These are phyloP conservation scores for Rhagophthalmus giganteus DNA, from an alignment of 2,888 invertebrate genomes.

Conservation along the genomic window DNA sequence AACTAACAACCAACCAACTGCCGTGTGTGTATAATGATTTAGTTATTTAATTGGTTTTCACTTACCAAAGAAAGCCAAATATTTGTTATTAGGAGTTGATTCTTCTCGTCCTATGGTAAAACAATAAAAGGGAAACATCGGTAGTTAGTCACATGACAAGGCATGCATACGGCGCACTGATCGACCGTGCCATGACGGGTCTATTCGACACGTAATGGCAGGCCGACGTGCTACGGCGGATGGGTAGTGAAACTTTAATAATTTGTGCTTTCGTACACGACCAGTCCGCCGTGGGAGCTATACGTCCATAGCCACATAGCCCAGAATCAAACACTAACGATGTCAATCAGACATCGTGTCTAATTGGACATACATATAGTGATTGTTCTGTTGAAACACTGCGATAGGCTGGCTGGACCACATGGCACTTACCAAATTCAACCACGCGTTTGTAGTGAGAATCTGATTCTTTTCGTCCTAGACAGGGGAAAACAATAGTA, in stretches of 20 bases:
- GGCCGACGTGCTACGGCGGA: constrained; percentile 35
- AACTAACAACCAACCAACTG: constrained; percentile 50
- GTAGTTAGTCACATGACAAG: constrained; percentile 57
- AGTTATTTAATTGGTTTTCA: constrained; percentile 60
- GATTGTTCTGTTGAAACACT: constrained; percentile 52
- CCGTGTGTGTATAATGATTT: constrained; percentile 55
- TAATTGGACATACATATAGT: constrained; percentile 37
- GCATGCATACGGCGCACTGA: constrained; percentile 51
- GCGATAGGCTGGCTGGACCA: constrained; percentile 52
- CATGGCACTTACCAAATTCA: constrained; percentile 91
- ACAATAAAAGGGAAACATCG: constrained; percentile 73
- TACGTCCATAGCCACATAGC: constrained; percentile 55
- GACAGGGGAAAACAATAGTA: constrained; percentile 58
- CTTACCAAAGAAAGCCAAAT: constrained; percentile 95
- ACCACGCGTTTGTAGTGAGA: constrained; percentile 97
- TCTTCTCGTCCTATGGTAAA: constrained; percentile 90
- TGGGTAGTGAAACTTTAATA: constrained; percentile 9
- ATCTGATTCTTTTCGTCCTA: constrained; percentile 99
- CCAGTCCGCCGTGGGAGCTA: constrained; percentile 35
- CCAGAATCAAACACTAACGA: constrained; percentile 51
- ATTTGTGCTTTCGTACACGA: constrained; percentile 8
- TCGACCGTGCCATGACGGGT: constrained; percentile 35
- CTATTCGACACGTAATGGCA: constrained; percentile 26
- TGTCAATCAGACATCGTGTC: constrained; percentile 25
- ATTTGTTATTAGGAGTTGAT: constrained; percentile 93